Base-by-base conservation (phyloP, 2,797 vertebrate genomes). In the Holocentrus rufus region DNA sequence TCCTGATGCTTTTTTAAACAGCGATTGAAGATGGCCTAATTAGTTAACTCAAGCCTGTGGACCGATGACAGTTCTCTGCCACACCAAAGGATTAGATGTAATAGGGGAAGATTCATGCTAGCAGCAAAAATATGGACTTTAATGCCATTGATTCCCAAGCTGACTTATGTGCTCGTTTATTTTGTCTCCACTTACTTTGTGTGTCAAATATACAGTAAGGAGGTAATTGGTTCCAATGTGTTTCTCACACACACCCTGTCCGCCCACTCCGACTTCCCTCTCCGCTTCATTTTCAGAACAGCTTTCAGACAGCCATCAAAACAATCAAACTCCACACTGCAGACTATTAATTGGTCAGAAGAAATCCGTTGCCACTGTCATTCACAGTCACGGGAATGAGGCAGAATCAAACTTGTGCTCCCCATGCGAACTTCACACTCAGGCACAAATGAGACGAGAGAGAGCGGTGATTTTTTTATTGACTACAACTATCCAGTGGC, bases 11-110 rank as follows among this genome's bases (percentile, higher is more conserved):
- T 80, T 80, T 79, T 84, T 83, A 86, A 72, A 57, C 77, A 74
- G 76, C 80, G 64, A 85, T 90, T 22, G 10, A 74, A 83, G 63
- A 87, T 71, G 75, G 77, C 65, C 85, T 88, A 85, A 91, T 88
- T 87, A 79, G 81, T 84, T 79, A 84, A 84, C 77, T 80, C 72
- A 69, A 81, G 84, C 67, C 84, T 88, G 71, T 66, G 79, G 80
- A 62, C 78, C 30, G 5, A 34, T 70, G 68, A 69, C 77, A 72
- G 60, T 22, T 83, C 56, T 68, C 18, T 50, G 50, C 74, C 64
- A 69, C 62, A 69, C 56, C 49, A 54, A 80, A 74, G 54, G 20
- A 65, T 82, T 49, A n/a, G 65, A 49, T 76, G 70, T 76, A 85
- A 80, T 68, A 55, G 34, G 69, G 49, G 80, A 79, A 67, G 31